Conservation (phyloP, 2,113 vertebrate genomes). For the Cololabis saira region DNA sequence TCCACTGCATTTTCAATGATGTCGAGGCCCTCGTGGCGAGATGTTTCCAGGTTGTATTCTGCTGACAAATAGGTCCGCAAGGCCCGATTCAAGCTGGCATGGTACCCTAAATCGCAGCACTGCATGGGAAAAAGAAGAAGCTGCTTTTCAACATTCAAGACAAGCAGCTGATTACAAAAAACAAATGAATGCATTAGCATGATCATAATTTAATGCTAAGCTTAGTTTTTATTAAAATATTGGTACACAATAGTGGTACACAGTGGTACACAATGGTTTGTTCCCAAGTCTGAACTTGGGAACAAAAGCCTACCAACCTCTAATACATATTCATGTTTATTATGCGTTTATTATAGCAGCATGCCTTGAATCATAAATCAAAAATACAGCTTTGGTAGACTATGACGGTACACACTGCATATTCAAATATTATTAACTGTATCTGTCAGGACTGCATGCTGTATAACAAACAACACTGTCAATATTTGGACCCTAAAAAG, state of each 20-base stretch:
- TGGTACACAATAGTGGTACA: no score
- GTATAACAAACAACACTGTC: no score
- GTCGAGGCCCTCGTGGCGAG: slow-evolving; percentile 97
- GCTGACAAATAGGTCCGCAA: slow-evolving; percentile 96
- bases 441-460: no score
- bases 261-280: no score
- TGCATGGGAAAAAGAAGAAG: slow-evolving; percentile 48
- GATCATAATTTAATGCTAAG: no score
- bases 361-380: not conserved
- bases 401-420: not conserved
- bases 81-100: slow-evolving; percentile 94
- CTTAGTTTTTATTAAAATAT: no score
- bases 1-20: slow-evolving; percentile 99
- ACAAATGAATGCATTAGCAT: not conserved
- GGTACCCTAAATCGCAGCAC: slow-evolving; percentile 98
- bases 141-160: not conserved
- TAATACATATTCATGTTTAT: no score
- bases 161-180: not conserved
- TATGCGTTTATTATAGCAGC: not conserved
- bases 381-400: not conserved
- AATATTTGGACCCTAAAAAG: no score
- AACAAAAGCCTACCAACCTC: not conserved
- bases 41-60: slow-evolving; percentile 98
- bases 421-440: no score
- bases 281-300: no score